phyloP scores from a whole-genome alignment of 2,113 vertebrate genomes.

The Ictalurus punctatus region DNA sequence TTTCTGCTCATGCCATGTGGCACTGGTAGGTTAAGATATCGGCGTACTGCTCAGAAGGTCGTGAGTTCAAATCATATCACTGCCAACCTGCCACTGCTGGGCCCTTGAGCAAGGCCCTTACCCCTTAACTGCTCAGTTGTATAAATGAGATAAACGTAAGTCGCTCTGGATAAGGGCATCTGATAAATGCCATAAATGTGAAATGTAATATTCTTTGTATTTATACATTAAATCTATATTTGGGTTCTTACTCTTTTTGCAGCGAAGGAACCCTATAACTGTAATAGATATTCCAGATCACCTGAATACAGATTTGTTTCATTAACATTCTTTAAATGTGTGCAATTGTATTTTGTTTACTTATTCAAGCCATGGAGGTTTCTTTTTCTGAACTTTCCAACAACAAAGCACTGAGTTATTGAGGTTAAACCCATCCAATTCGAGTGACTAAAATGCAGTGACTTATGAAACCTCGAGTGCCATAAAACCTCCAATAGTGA shows the following conservation, averaged over 20 bases:
- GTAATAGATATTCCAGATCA: not conserved
- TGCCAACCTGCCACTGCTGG: no score
- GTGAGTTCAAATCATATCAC: no score
- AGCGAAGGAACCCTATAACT: not conserved
- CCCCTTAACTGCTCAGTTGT: no score
- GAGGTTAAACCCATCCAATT: not conserved
- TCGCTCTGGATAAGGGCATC: no score
- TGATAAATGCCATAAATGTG: no score
- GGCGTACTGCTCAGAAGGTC: no score
- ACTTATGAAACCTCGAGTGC: not conserved
- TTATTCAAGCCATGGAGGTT: not conserved
- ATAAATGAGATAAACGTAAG: no score
- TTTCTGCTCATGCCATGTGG: no score
- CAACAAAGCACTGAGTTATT: not conserved
- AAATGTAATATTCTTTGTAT: not conserved
- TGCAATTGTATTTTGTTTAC: not conserved
- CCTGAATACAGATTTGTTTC: not conserved
- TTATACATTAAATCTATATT: not conserved
- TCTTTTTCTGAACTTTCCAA: not conserved
- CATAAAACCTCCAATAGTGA: not conserved
- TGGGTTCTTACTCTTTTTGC: not conserved
- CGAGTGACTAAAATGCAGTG: not conserved
- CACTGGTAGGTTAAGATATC: no score
- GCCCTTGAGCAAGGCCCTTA: no score
- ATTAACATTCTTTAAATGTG: not conserved